Evolutionary conservation across 64 coral and sea anemone species (phyloP).

Genomic region (Platygyra sinensis): DNA sequence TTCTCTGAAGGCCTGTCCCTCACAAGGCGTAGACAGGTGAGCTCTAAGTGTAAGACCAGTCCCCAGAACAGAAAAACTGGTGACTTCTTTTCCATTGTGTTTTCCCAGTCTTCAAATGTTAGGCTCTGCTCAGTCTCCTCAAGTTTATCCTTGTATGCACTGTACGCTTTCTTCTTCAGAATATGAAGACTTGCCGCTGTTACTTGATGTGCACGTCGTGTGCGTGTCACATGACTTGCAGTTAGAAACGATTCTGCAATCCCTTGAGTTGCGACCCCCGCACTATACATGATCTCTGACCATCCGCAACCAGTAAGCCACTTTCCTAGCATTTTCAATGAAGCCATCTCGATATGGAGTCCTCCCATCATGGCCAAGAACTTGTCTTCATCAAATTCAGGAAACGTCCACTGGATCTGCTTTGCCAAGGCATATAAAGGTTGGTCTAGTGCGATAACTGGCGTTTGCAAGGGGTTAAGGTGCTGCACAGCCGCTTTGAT

Average conservation of each 20-base stretch:
- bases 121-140: not conserved
- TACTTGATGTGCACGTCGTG: conserved; percentile 37
- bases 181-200: conserved; percentile 19
- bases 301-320: conserved; percentile 38
- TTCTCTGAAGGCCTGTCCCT: conserved; percentile 25
- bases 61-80: not conserved
- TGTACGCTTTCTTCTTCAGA: conserved; percentile 19
- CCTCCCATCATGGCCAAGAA: conserved; percentile 44
- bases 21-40: conserved; percentile 1
- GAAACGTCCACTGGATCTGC: conserved; percentile 38
- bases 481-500: conserved; percentile 42
- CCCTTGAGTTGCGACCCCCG: conserved; percentile 41
- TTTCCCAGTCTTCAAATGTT: too few relatives aligned
- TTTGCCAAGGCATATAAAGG: conserved; percentile 48
- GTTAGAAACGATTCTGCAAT: conserved; percentile 43
- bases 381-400: conserved; percentile 39
- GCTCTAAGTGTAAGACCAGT: not conserved
- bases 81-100: too few relatives aligned
- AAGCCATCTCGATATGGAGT: conserved; percentile 46
- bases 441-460: conserved; percentile 37
- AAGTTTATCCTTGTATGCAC: not conserved
- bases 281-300: conserved; percentile 22
- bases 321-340: conserved; percentile 49
- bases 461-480: conserved; percentile 14
- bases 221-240: conserved; percentile 48